phyloP scores from a whole-genome alignment of 2,797 vertebrate species.

The Novumbra hubbsi region DNA sequence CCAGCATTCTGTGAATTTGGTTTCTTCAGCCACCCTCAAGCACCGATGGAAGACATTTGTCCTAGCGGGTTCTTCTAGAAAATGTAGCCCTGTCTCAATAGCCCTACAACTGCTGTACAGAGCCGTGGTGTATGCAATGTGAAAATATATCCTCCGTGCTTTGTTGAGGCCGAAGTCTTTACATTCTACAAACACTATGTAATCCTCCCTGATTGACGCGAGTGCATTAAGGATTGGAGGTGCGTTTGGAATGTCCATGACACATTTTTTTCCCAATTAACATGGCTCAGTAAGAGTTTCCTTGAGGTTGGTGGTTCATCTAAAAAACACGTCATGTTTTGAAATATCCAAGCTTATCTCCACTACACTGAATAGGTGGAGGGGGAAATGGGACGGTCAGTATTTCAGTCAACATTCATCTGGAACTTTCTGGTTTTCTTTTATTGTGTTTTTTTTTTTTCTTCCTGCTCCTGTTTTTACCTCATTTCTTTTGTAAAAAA shows the following conservation, averaged over 20 bases:
- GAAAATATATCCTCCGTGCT: not conserved
- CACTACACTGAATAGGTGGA: not conserved
- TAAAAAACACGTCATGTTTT: not conserved
- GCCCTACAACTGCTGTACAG: not conserved
- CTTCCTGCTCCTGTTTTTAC: not conserved
- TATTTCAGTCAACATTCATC: not conserved
- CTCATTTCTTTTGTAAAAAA: slow-evolving; percentile 20
- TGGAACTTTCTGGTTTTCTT: not conserved
- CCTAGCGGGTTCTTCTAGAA: not conserved
- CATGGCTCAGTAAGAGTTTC: not conserved
- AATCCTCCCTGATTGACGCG: not conserved
- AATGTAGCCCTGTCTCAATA: not conserved
- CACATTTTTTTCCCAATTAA: not conserved
- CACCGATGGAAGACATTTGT: not conserved
- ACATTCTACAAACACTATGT: not conserved
- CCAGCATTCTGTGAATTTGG: not conserved
- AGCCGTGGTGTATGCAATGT: not conserved
- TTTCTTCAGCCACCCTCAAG: not conserved
- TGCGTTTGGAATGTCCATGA: not conserved
- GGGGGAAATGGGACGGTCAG: not conserved
- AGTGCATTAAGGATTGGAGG: not conserved
- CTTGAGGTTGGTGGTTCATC: not conserved
- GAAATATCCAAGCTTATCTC: not conserved
- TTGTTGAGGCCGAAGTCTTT: not conserved
- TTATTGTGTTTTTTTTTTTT: not conserved